Percentiles rank a stretch among this genome's conserved stretches.
Evolutionary conservation across 2,113 vertebrate genomes (phyloP).

Genomic region (Gymnorhina tibicen): DNA sequence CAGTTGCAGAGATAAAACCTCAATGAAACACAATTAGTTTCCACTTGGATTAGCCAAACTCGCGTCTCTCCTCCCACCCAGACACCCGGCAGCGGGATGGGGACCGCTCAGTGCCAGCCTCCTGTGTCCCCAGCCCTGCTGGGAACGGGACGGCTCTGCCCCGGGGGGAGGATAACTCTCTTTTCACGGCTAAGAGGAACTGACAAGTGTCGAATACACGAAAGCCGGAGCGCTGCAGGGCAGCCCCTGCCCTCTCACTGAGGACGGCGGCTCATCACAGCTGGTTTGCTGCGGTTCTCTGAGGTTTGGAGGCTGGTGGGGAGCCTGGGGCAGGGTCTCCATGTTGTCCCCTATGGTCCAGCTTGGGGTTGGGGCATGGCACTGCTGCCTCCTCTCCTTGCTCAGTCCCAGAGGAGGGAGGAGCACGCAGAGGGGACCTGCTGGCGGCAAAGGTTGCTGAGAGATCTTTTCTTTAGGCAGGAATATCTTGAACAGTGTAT

Average conservation of each 20-base stretch:
- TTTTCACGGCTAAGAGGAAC: not conserved
- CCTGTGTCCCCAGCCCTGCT: not conserved
- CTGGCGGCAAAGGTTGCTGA: not conserved
- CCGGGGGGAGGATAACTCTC: not conserved
- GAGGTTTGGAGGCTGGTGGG: not conserved
- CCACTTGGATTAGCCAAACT: not conserved
- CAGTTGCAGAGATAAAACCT: constrained; percentile 45
- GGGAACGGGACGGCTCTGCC: not conserved
- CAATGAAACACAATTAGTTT: constrained; percentile 45
- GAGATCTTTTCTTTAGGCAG: not conserved
- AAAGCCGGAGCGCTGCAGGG: not conserved
- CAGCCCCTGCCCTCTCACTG: not conserved
- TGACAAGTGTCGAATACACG: not conserved
- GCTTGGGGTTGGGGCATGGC: fast-evolving
- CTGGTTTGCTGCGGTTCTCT: not conserved
- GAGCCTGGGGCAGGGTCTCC: not conserved
- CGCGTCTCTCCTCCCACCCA: not conserved
- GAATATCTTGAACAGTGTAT: not conserved
- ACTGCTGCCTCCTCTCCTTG: not conserved
- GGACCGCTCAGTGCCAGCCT: not conserved
- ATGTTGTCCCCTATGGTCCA: not conserved
- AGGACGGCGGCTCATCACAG: not conserved
- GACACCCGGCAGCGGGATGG: not conserved
- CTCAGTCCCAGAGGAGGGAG: not conserved
- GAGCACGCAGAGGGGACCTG: not conserved